Conservation (phyloP, 2,888 invertebrate species). For the Ypsolopha sequella region DNA sequence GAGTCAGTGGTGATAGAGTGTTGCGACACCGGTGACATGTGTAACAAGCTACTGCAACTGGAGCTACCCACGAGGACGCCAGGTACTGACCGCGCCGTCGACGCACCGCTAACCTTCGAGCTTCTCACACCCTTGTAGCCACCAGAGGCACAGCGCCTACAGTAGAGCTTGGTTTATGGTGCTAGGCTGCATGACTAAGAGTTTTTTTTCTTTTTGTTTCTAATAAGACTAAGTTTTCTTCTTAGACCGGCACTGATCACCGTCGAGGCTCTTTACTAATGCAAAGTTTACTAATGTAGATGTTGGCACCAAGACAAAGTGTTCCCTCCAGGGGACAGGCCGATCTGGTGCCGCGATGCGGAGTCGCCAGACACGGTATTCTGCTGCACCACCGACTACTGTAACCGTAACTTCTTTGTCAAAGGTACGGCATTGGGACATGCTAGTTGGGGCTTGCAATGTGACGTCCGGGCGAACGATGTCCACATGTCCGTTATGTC, state of each 20-base stretch:
- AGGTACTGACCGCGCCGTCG: constrained; percentile 59
- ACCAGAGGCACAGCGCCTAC: background rate
- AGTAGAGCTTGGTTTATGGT: constrained; percentile 33
- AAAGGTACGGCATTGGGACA: constrained; percentile 45
- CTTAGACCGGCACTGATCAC: constrained; percentile 65
- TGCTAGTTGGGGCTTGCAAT: background rate
- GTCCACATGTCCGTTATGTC: background rate
- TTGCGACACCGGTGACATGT: constrained; percentile 81
- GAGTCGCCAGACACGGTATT: constrained; percentile 40
- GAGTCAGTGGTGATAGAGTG: constrained; percentile 84
- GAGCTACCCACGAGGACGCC: constrained; percentile 74
- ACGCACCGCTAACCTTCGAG: background rate
- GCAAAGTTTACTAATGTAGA: constrained; percentile 60
- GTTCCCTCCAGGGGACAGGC: constrained; percentile 72
- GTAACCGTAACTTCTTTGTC: constrained; percentile 65
- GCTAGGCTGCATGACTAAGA: constrained; percentile 57
- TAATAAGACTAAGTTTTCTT: constrained; percentile 36
- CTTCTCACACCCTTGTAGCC: background rate
- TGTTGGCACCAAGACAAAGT: constrained; percentile 70
- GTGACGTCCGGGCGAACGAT: background rate
- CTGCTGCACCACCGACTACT: constrained; percentile 81
- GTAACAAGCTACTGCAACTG: constrained; percentile 80
- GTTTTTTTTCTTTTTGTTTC: constrained; percentile 39
- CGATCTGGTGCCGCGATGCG: constrained; percentile 71
- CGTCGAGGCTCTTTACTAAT: constrained; percentile 28